Evolutionary conservation across 2,113 vertebrate genomes (phyloP).

Genomic region (Psophia crepitans): DNA sequence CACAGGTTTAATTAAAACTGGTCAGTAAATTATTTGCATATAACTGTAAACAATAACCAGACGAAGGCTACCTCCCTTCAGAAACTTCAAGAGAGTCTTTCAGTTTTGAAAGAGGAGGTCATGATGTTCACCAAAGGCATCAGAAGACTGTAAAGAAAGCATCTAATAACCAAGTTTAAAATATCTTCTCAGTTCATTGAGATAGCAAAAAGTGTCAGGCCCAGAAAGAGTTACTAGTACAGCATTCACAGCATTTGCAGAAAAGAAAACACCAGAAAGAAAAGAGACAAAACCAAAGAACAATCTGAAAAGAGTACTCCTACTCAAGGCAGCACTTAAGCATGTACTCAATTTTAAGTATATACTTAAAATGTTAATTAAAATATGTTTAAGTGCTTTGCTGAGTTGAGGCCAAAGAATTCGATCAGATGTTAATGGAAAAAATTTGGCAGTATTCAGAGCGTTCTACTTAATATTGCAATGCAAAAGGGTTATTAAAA

Average conservation of each 20-base stretch:
- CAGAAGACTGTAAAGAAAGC: not conserved
- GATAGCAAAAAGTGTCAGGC: not conserved
- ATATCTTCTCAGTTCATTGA: not conserved
- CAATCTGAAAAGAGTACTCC: not conserved
- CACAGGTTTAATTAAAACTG: not conserved
- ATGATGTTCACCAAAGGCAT: not conserved
- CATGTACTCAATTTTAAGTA: not conserved
- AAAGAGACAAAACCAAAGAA: not conserved
- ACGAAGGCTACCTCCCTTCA: not conserved
- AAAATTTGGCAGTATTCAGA: not conserved
- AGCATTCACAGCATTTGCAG: not conserved
- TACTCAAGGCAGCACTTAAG: not conserved
- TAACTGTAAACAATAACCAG: not conserved
- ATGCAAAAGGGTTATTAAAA: not conserved
- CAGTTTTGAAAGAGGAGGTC: not conserved
- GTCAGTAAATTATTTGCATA: not conserved
- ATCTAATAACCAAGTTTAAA: not conserved
- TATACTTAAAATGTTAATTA: not conserved
- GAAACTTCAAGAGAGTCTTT: not conserved
- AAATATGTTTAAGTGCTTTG: constrained; percentile 4
- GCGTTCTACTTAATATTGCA: not conserved
- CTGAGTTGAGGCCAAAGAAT: constrained; percentile 11
- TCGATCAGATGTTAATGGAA: not conserved
- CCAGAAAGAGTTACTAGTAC: not conserved
- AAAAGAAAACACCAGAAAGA: not conserved